Base-by-base conservation (phyloP, 2,888 invertebrate genomes). In the Agriopis leucophaearia region DNA sequence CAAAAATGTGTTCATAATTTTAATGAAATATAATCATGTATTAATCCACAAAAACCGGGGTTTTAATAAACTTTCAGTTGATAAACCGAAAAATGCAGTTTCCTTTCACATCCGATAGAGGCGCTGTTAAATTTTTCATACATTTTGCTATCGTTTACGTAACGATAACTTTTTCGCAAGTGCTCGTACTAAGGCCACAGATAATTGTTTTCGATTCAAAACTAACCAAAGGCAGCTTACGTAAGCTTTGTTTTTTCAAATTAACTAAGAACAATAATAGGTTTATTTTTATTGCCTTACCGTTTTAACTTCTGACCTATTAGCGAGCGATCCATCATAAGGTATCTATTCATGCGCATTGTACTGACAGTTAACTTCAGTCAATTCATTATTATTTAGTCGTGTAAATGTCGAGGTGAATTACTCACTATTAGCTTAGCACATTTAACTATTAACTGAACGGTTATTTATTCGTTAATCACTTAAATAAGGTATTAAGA, bases 331-430 rank as follows among this genome's bases (percentile, higher is more conserved):
- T 81, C 77, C 72, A 80, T 80, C 80, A 80, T 35, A 12, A 70
- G n/a, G 60, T 71, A 58, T 67, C 63, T 54, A 38, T 52, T 64
- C 60, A 65, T 18, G 64, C 56, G 59, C 66, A 69, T 64, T 70
- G 72, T 71, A 72, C 75, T 64, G 76, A 76, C 75, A 75, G 71
- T 52, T 70, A 47, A 59, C 62, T 71, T 78, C 74, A 44, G 73
- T 67, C 66, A 67, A 75, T 73, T 75, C 73, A 74, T 73, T 77
- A 80, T 79, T 74, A 75, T 69, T 55, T 72, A 68, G 74, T 58
- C 70, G 70, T 75, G 71, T 75, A 79, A 81, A 82, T 82, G 82
- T 81, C 81, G 79, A 82, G 82, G 82, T 78, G 75, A 81, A 61
- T 77, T 75, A 73, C 69, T 77, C 69, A 78, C 58, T 64, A 55